Conservation (phyloP, 2,113 vertebrate species). For the Atherinomorus stipes region DNA sequence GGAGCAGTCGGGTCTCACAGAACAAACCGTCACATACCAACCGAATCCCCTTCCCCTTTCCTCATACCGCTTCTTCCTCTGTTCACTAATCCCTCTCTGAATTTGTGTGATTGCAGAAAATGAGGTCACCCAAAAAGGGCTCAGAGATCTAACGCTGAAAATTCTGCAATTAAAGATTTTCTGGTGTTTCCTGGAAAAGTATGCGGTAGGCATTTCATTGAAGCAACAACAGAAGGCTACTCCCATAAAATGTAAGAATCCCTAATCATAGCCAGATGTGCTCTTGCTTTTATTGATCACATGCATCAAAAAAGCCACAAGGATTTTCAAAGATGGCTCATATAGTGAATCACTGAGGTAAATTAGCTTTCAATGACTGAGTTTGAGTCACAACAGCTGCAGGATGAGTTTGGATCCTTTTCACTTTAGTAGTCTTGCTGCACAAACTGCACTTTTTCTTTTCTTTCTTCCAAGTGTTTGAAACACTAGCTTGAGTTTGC, state of each 20-base stretch:
- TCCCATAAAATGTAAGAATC: constrained; percentile 44
- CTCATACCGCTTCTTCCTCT: constrained; percentile 24
- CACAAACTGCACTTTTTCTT: no score
- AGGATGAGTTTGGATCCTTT: not conserved
- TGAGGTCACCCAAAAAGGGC: not conserved
- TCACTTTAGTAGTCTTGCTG: no score
- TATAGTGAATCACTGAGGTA: constrained; percentile 40
- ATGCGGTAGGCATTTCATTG: constrained; percentile 1
- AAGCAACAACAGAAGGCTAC: constrained; percentile 12
- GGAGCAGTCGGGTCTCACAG: constrained; percentile 28
- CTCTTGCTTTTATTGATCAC: constrained; percentile 34
- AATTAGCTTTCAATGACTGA: constrained; percentile 28
- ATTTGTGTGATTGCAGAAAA: constrained; percentile 32
- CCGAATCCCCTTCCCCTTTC: constrained; percentile 40
- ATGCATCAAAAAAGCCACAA: constrained; percentile 38
- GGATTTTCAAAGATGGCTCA: constrained; percentile 39
- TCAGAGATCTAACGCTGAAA: not conserved
- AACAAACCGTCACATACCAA: constrained; percentile 49
- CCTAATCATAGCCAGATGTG: constrained; percentile 55
- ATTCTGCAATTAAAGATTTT: constrained; percentile 17
- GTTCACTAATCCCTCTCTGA: constrained; percentile 16
- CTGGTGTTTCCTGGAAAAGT: constrained; percentile 5
- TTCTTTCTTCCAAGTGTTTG: no score
- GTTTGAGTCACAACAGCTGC: constrained; percentile 26
- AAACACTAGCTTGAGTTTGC: not conserved